A percentile compares a stretch with the other conserved stretches of the same genome.
Evolutionary conservation across 1,140 invertebrate genomes (phyloP).

Genomic region (Neocloeon triangulifer): DNA sequence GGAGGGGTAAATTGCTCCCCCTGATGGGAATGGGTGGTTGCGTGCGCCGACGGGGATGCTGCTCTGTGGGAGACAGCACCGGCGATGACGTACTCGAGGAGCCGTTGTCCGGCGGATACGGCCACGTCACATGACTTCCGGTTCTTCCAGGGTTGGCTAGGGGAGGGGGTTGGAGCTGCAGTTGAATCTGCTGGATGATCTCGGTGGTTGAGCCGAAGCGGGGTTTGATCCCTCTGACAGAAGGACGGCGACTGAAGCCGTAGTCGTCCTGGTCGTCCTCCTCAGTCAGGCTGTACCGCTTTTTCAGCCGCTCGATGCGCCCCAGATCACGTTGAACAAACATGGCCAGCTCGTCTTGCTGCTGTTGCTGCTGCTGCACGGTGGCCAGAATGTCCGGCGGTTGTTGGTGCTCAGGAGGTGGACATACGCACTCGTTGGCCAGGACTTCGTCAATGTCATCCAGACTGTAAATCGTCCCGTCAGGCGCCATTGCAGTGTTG

Average conservation of each 20-base stretch:
- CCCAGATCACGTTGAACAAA: constrained; percentile 66
- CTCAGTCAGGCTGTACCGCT: constrained; percentile 32
- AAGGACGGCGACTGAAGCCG: constrained; percentile 66
- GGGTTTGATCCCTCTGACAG: constrained; percentile 50
- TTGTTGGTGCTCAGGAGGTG: not conserved
- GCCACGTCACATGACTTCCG: constrained; percentile 13
- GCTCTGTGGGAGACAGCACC: not conserved
- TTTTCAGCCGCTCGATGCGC: constrained; percentile 54
- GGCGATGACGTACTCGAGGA: not conserved
- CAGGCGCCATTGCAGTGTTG: constrained; percentile 2
- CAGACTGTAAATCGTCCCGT: constrained; percentile 24
- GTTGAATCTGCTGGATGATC: constrained; percentile 57
- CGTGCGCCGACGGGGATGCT: not conserved
- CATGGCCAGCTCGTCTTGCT: constrained; percentile 47
- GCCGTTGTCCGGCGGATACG: not conserved
- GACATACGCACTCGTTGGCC: constrained; percentile 12
- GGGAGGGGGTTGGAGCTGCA: constrained; percentile 32
- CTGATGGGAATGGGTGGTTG: not conserved
- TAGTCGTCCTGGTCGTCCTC: constrained; percentile 71
- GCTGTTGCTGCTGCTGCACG: not conserved
- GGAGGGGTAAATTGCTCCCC: not conserved
- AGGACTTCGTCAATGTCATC: constrained; percentile 39
- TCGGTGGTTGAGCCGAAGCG: constrained; percentile 56
- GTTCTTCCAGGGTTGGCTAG: no score
- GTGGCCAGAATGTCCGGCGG: not conserved